Evolutionary conservation across 2,797 vertebrate species (phyloP).

Genomic region (Linurgus olivaceus): DNA sequence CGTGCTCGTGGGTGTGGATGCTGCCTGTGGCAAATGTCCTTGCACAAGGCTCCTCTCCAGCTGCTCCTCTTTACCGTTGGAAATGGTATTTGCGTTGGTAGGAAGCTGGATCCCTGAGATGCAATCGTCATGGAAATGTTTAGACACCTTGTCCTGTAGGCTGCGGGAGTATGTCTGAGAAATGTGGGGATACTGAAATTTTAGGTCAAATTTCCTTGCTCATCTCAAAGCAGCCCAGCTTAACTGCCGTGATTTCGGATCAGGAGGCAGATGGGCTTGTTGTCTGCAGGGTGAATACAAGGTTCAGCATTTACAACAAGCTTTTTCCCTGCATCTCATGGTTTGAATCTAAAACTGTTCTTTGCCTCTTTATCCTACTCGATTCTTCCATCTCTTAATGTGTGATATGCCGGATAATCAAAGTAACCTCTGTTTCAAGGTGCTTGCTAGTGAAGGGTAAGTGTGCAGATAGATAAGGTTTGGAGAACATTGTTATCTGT

Average conservation of each 20-base stretch:
- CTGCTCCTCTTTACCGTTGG: accelerated
- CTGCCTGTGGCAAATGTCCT: background rate
- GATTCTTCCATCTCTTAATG: background rate
- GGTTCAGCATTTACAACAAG: background rate
- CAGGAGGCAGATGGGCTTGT: background rate
- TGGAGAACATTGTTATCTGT: accelerated
- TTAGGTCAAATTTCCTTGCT: background rate
- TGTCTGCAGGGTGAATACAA: background rate
- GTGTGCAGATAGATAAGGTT: background rate
- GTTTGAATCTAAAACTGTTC: background rate
- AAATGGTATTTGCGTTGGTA: accelerated
- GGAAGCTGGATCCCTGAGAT: background rate
- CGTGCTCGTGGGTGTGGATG: accelerated
- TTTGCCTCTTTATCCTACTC: background rate
- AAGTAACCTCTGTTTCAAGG: background rate
- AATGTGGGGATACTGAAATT: background rate
- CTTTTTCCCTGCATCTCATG: background rate
- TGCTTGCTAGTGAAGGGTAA: background rate
- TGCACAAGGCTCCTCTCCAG: background rate
- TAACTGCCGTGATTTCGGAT: background rate
- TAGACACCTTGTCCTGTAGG: background rate
- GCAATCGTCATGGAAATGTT: accelerated
- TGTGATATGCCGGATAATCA: background rate
- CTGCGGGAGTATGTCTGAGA: background rate
- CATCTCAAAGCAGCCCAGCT: accelerated